phyloP scores from a whole-genome alignment of 2,888 invertebrate species.

The Pammene aurita region DNA sequence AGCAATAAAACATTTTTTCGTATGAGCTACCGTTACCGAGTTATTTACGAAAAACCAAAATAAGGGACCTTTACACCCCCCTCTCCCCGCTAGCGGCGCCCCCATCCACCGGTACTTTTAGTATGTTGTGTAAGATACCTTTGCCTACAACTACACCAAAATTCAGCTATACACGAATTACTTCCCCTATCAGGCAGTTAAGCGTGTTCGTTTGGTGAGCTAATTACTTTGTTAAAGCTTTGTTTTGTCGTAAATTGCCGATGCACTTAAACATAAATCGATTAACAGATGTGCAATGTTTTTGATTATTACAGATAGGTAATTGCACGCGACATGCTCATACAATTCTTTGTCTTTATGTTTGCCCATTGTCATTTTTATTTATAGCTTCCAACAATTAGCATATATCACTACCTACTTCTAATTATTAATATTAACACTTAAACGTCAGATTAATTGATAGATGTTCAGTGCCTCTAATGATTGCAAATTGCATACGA shows the following conservation, averaged over 20 bases:
- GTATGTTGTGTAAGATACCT: too few species aligned
- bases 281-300: conserved; percentile 9
- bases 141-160: too few species aligned
- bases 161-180: too few species aligned
- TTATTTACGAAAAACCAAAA: too few species aligned
- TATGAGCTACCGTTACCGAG: too few species aligned
- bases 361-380: background rate
- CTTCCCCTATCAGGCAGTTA: too few species aligned
- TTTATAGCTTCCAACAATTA: conserved; percentile 8
- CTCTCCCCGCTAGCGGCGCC: too few species aligned
- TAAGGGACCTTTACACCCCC: too few species aligned
- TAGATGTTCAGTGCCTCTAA: conserved; percentile 1
- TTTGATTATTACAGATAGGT: background rate
- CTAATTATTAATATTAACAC: conserved; percentile 6
- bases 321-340: conserved; percentile 15
- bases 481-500: conserved; percentile 5
- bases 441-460: conserved; percentile 1
- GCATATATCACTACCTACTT: conserved; percentile 7
- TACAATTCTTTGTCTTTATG: background rate
- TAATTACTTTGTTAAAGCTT: too few species aligned
- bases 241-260: background rate
- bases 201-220: too few species aligned
- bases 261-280: conserved; percentile 1
- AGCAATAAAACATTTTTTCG: too few species aligned
- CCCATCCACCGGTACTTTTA: too few species aligned